Conservation (phyloP, 2,113 vertebrate genomes). For the Brevimyrus niger region DNA sequence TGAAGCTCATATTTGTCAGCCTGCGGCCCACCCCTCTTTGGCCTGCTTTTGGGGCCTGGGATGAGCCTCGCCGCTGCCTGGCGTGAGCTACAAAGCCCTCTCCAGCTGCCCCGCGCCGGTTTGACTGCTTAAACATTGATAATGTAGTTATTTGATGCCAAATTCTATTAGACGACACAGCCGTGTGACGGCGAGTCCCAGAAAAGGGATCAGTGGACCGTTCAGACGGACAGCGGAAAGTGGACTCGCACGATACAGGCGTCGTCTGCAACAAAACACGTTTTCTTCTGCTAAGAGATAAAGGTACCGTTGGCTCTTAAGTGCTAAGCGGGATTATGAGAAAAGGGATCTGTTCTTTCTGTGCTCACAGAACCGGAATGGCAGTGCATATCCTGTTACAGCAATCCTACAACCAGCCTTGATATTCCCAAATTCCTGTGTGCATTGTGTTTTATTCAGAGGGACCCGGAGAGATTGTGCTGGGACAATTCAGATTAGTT, state of each 20-base stretch:
- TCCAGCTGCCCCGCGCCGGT: conserved; percentile 41
- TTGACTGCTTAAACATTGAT: conserved; percentile 54
- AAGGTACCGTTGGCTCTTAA: not conserved
- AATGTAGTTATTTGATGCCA: conserved; percentile 55
- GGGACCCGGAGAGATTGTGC: not conserved
- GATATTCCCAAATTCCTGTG: not conserved
- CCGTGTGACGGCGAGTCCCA: conserved; percentile 41
- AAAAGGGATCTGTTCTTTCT: not conserved
- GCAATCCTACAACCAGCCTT: not conserved
- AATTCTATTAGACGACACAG: conserved; percentile 57
- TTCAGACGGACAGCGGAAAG: conserved; percentile 19
- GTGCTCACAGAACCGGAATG: not conserved
- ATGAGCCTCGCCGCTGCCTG: conserved; percentile 50
- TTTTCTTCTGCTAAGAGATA: not conserved
- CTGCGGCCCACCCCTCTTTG: conserved; percentile 38
- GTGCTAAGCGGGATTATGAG: not conserved
- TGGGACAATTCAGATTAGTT: not conserved
- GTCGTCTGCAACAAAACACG: not conserved
- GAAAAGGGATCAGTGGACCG: conserved; percentile 23
- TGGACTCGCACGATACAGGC: not conserved
- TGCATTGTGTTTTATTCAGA: not conserved
- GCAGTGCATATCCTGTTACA: not conserved
- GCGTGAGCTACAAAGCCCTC: conserved; percentile 51
- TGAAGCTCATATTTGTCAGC: conserved; percentile 50
- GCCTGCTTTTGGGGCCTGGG: conserved; percentile 46